A percentile compares a stretch with the other conserved stretches of the same genome.
These are phyloP conservation scores for Eidolon helvum DNA, from an alignment of 2,113 vertebrate species.

Conservation along the genomic window DNA sequence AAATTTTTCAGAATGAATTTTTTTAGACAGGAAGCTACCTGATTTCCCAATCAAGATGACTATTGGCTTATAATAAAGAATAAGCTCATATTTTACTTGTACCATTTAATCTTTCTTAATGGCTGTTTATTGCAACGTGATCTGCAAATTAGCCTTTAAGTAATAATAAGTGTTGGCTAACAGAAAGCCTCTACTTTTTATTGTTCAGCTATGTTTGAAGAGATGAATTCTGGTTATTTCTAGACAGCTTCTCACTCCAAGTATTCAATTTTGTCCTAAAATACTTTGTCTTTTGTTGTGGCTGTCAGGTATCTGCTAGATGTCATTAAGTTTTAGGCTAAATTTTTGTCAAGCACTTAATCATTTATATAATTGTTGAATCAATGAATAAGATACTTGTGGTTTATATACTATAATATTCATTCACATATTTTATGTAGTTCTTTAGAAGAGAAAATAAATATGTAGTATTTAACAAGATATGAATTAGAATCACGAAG, in stretches of 20 bases:
- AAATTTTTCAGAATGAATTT: too few species aligned
- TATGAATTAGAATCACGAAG: neutral
- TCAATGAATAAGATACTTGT: neutral
- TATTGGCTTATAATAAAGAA: constrained; percentile 40
- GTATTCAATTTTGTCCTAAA: neutral
- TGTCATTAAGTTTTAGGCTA: neutral
- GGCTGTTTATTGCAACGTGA: constrained; percentile 59
- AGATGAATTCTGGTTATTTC: constrained; percentile 15
- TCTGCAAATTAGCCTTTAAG: constrained; percentile 57
- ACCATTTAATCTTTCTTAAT: constrained; percentile 63
- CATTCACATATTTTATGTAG: neutral
- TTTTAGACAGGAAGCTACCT: too few species aligned
- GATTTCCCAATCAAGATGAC: too few species aligned
- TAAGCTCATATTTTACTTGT: constrained; percentile 58
- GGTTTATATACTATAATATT: neutral
- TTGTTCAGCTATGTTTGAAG: constrained; percentile 1
- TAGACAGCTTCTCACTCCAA: neutral
- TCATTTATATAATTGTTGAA: neutral
- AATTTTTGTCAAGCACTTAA: constrained; percentile 3
- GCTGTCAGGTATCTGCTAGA: neutral
- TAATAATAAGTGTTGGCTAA: constrained; percentile 41
- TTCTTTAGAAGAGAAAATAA: neutral
- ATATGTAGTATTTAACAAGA: neutral
- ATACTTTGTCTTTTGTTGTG: neutral
- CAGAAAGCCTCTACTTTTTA: constrained; percentile 5